Evolutionary conservation across 2,797 vertebrate species (phyloP).

Genomic region (Parauchenoglanis punctatus): DNA sequence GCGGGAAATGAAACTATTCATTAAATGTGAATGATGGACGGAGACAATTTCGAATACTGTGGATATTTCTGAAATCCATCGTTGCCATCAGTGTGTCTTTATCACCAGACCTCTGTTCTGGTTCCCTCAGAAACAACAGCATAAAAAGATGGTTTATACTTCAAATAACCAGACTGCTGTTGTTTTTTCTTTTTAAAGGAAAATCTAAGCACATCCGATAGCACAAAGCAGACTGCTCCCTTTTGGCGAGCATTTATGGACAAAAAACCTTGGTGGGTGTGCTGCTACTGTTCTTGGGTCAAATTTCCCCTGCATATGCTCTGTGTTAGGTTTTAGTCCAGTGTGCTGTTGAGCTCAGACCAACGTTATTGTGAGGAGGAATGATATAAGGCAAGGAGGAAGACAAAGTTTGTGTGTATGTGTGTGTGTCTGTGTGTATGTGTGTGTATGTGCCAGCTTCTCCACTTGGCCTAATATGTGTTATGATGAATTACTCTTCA

Average conservation of each 20-base stretch:
- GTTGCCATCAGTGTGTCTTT: background rate
- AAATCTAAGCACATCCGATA: slow-evolving; percentile 1
- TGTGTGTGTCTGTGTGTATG: slow-evolving; percentile 23
- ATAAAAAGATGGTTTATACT: background rate
- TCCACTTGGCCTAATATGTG: slow-evolving; percentile 16
- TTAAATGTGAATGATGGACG: slow-evolving; percentile 18
- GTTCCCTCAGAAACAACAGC: background rate
- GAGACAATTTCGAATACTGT: background rate
- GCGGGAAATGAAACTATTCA: slow-evolving; percentile 26
- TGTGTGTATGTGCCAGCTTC: background rate
- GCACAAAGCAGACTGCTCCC: background rate
- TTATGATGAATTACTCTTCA: slow-evolving; percentile 35
- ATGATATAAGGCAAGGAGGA: background rate
- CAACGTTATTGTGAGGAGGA: background rate
- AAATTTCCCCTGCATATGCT: slow-evolving; percentile 28
- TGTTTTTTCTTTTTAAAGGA: background rate
- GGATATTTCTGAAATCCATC: slow-evolving; percentile 12
- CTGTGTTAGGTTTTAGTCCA: slow-evolving; percentile 17
- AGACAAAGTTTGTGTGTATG: slow-evolving; percentile 2
- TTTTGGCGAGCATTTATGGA: slow-evolving; percentile 3
- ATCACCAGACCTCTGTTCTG: background rate
- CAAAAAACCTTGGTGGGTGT: slow-evolving; percentile 16
- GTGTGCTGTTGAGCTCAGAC: background rate
- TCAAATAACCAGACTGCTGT: slow-evolving; percentile 4
- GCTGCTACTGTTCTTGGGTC: slow-evolving; percentile 36